phyloP scores from a whole-genome alignment of 2,888 invertebrate species.

The Himalopsyche tibetana region DNA sequence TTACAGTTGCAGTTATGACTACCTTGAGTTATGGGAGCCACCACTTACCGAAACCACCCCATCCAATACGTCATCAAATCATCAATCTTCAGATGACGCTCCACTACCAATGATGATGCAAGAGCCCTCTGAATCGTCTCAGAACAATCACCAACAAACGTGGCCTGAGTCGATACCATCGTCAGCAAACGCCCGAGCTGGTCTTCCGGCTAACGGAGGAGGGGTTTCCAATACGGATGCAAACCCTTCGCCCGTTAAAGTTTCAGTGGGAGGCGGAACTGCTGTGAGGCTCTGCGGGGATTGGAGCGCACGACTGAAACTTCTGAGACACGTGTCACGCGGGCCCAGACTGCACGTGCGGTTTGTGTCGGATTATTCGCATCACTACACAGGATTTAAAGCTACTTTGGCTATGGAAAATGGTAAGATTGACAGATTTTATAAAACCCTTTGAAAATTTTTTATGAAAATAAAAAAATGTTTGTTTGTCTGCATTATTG shows the following conservation, averaged over 20 bases:
- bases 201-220: conserved; percentile 67
- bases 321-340: conserved; percentile 81
- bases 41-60: conserved; percentile 44
- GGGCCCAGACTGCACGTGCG: conserved; percentile 80
- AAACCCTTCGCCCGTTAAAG: conserved; percentile 71
- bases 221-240: conserved; percentile 72
- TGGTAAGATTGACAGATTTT: conserved; percentile 76
- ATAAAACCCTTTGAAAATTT: no score
- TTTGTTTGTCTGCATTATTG: no score
- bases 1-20: conserved; percentile 88
- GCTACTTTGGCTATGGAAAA: conserved; percentile 84
- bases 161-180: conserved; percentile 6
- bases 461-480: no score
- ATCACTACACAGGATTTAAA: conserved; percentile 85
- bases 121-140: conserved; percentile 58
- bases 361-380: conserved; percentile 87
- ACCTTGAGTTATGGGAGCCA: conserved; percentile 81
- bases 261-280: conserved; percentile 62
- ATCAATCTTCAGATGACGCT: not conserved
- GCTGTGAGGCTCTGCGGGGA: conserved; percentile 84
- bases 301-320: conserved; percentile 87
- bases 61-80: conserved; percentile 31
- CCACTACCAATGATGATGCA: not conserved
- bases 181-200: not conserved
- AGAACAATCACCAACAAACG: conserved; percentile 67